Evolutionary conservation across 2,797 vertebrate species (phyloP), one percentile per base, ranked within the genome.

Genomic region (Chelon labrosus): DNA sequence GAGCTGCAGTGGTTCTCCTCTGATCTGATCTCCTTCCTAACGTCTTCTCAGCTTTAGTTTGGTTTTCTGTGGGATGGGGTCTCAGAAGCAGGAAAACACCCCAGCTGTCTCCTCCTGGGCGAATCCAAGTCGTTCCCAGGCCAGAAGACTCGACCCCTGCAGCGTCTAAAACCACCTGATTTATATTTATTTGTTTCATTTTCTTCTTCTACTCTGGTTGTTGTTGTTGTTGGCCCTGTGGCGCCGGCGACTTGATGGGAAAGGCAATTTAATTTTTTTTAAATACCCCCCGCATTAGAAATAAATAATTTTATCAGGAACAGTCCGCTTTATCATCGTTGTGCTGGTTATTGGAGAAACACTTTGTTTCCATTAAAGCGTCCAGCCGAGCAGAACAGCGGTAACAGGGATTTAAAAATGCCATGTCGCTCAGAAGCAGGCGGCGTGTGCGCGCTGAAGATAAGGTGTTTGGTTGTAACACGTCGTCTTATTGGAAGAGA

Each of bases 351-450:
- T 71, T 79, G 81, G 83, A 77, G 74, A 80, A 84, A 56, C 69
- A 60, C 70, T 85, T 85, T 85, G 80, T 87, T 88, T 72, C 79
- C 55, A 84, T 82, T 86, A 87, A 84, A 73, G 80, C 5, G 22
- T 73, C 51, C 80, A 52, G 63, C 47, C n/a, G 9, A 44, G 89
- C 80, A 82, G 84, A 86, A 83, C 80, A 0, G 1, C 52, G 55
- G 61, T 65, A 85, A 85, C 78, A 44, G 57, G 86, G 84, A 74
- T 87, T 89, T 88, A 82, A 83, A 87, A 87, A 79, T 44, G 80
- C 55, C 72, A 59, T 10, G 85, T 84, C 63, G 77, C 82, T 76
- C 70, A 39, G 27, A 60, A 19, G 19, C 72, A 61, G 83, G 11
- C 67, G 14, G 55, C 41, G 78, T 67, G 72, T 77, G 75, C 11